A percentile compares a stretch with the other conserved stretches of the same genome.
Evolutionary conservation across 2,797 vertebrate genomes (phyloP).

Genomic region (Lacerta viridis): DNA sequence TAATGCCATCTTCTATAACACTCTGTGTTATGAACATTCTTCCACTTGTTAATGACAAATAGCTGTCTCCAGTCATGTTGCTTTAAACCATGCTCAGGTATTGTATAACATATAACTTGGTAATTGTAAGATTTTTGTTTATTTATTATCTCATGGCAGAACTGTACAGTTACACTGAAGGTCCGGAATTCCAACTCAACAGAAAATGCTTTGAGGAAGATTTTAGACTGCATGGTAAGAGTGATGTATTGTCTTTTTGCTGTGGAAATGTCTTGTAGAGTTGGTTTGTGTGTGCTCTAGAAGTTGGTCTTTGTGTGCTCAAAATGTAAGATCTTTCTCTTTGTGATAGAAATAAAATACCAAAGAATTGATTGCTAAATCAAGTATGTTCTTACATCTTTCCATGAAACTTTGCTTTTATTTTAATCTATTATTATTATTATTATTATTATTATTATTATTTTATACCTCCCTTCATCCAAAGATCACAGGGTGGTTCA

Average conservation of each 20-base stretch:
- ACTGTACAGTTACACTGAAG: constrained; percentile 98
- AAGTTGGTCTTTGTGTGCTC: not conserved
- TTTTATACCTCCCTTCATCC: no score
- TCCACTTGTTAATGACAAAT: not conserved
- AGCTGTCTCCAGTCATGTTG: not conserved
- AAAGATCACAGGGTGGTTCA: no score
- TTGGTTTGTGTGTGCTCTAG: not conserved
- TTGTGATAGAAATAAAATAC: constrained; percentile 6
- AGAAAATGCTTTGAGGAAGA: constrained; percentile 97
- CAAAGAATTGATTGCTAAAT: not conserved
- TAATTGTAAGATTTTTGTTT: constrained; percentile 24
- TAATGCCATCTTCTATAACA: not conserved
- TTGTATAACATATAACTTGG: not conserved
- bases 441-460: no score
- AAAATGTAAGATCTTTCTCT: not conserved
- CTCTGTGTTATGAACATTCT: not conserved
- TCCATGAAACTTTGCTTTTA: not conserved
- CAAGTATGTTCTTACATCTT: not conserved
- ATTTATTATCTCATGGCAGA: constrained; percentile 80
- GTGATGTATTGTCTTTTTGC: not conserved
- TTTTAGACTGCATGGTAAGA: constrained; percentile 90
- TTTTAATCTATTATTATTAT: not conserved
- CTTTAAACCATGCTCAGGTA: no score
- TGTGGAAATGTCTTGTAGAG: not conserved
- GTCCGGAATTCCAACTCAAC: constrained; percentile 95